Base-by-base conservation (phyloP, 2,888 invertebrate species). In the Athalia cordata region DNA sequence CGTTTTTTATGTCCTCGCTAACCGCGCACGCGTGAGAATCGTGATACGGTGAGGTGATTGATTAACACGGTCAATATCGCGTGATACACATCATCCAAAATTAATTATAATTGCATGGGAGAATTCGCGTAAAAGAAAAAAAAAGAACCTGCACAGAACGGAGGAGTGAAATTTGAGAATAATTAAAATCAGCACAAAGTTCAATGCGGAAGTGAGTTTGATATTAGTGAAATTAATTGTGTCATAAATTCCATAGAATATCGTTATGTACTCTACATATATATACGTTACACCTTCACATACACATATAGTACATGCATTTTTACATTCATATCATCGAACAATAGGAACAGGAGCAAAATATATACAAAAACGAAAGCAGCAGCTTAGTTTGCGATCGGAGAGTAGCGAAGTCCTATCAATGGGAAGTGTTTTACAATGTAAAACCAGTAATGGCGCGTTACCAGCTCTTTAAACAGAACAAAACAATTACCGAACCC, bases 191-290 rank as follows among this genome's bases (percentile, higher is more conserved):
- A 29, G 29, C 29, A 29, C 29, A 29, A 29, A 29, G 29, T 29
- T 29, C 29, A 52, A 43, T n/a, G 65, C 78, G 80, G 79, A 78
- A 80, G 77, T 80, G 61, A 67, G 68, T 43, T n/a, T 52, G 61
- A 47, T 72, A 72, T 29, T 81, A 83, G 87, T 87, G 84, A 85
- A 86, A 87, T 88, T 87, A 87, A 89, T 87, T 85, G 86, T 83
- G 83, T 85, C 85, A 85, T 86, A 85, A 87, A 88, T 87, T 86
- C 84, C 84, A 66, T 75, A 70, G 55, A 29, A 29, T 2, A 29
- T 29, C 29, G 29, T 29, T 29, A 29, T 29, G 29, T 29, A 29
- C 29, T 29, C 29, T 29, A 2, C 29, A 29, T 29, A 29, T 29
- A 29, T 29, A 29, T 29, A 29, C 29, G 29, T 29, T 29, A 29